Base-by-base conservation (phyloP, 2,113 vertebrate species). In the Chelonoidis abingdonii region DNA sequence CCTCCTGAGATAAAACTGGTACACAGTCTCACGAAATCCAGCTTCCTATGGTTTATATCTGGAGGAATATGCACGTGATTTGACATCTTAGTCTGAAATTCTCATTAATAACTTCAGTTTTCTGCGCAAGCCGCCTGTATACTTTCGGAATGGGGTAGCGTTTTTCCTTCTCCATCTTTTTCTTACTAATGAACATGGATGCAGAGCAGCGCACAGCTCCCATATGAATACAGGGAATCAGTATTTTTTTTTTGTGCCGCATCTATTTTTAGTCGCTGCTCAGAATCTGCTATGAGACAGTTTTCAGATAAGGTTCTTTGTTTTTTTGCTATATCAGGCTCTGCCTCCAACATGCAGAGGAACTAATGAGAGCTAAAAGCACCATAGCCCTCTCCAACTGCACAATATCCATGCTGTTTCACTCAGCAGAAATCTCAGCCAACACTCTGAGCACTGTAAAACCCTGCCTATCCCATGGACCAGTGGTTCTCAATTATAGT, bases 231-330 rank as follows among this genome's bases (percentile, higher is more conserved):
- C 1, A 3, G 75, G 86, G 84, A 86, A 76, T 56, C 75, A 29
- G 44, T 89, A 76, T 49, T 93, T 93, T 92, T 94, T 95, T 88
- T 47, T 86, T 76, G 9, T 44, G 72, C 72, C 5, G 3, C 41
- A 25, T 78, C 41, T 78, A 47, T 47, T 78, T 47, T 78, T 91
- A 94, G 82, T 75, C 91, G 88, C 83, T 97, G 88, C 65, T 94
- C 78, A 86, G n/a, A 87, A 88, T 80, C 92, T 13, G 85, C 24
- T 82, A 89, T 86, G 86, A 93, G 94, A 83, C 31, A 0, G 19
- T 38, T 93, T 35, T 87, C 96, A 88, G 93, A 49, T 79, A 89
- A 44, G 11, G 41, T 10, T 38, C 9, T 38, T 72, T 16, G 3
- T 1, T 22, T 27, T 44, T 78, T 6, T 10, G 24, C 41, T 47